Evolutionary conservation across 1,140 invertebrate species (phyloP).

Genomic region (Formica selysi): DNA sequence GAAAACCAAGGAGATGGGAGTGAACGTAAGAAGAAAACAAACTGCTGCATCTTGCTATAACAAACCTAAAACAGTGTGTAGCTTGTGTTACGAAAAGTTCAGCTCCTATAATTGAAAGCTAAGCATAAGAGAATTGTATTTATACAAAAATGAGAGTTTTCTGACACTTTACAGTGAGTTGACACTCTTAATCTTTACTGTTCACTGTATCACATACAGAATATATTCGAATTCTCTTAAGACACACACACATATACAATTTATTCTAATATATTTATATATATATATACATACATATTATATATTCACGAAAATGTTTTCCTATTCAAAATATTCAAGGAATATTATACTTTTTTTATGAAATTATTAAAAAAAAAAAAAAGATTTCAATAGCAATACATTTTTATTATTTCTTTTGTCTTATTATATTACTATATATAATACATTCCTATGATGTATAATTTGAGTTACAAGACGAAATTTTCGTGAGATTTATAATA

Average conservation of each 20-base stretch:
- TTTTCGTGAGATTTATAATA: constrained; percentile 33
- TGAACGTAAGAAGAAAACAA: constrained; percentile 95
- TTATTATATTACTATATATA: constrained; percentile 35
- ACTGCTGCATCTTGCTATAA: constrained; percentile 93
- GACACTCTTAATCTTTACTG: constrained; percentile 61
- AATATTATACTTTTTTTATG: constrained; percentile 35
- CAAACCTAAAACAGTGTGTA: constrained; percentile 74
- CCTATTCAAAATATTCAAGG: constrained; percentile 17
- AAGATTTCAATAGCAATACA: constrained; percentile 46
- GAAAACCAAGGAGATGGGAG: constrained; percentile 95
- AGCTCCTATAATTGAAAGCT: constrained; percentile 67
- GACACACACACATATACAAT: constrained; percentile 21
- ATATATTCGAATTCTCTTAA: constrained; percentile 45
- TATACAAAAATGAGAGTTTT: constrained; percentile 72
- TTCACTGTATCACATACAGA: constrained; percentile 49
- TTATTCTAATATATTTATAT: constrained; percentile 28
- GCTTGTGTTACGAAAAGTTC: constrained; percentile 63
- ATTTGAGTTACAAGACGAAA: constrained; percentile 45
- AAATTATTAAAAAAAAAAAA: constrained; percentile 33
- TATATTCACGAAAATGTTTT: constrained; percentile 6
- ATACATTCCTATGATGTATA: constrained; percentile 20
- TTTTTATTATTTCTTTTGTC: constrained; percentile 26
- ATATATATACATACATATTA: constrained; percentile 26
- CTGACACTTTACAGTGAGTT: constrained; percentile 79
- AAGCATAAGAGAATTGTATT: constrained; percentile 72